Evolutionary conservation across 1,140 invertebrate species (phyloP).

Genomic region (Callitettix versicolor): DNA sequence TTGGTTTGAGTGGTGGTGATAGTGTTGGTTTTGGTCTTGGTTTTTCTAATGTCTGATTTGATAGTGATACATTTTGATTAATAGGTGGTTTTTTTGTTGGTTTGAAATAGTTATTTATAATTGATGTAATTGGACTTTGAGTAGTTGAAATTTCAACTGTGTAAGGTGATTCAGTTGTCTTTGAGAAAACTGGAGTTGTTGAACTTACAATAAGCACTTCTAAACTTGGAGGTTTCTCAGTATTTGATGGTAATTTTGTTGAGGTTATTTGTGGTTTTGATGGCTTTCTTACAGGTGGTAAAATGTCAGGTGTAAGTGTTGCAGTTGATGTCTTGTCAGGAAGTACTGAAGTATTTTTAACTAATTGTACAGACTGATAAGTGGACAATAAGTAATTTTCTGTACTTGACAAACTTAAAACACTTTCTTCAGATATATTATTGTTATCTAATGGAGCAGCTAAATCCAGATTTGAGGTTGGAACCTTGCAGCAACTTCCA

Average conservation of each 20-base stretch:
- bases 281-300: slow-evolving; percentile 4
- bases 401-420: slow-evolving; percentile 16
- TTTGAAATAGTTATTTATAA: too few species aligned
- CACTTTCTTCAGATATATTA: slow-evolving; percentile 17
- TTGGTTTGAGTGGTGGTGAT: neutral
- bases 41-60: neutral
- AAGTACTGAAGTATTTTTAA: slow-evolving; percentile 19
- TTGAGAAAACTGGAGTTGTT: too few species aligned
- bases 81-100: too few species aligned
- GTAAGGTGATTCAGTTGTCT: too few species aligned
- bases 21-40: neutral
- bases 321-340: slow-evolving; percentile 20
- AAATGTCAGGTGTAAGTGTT: slow-evolving; percentile 22
- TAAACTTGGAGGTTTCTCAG: too few species aligned
- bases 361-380: slow-evolving; percentile 16
- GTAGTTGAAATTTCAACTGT: too few species aligned
- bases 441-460: slow-evolving; percentile 21
- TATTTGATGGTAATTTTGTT: too few species aligned
- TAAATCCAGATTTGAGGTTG: slow-evolving; percentile 32
- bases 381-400: slow-evolving; percentile 18
- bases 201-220: too few species aligned
- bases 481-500: slow-evolving; percentile 75
- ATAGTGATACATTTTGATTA: neutral
- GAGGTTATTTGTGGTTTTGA: too few species aligned
- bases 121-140: too few species aligned